phyloP scores from a whole-genome alignment of 2,888 invertebrate genomes.

The Lasius platythorax region DNA sequence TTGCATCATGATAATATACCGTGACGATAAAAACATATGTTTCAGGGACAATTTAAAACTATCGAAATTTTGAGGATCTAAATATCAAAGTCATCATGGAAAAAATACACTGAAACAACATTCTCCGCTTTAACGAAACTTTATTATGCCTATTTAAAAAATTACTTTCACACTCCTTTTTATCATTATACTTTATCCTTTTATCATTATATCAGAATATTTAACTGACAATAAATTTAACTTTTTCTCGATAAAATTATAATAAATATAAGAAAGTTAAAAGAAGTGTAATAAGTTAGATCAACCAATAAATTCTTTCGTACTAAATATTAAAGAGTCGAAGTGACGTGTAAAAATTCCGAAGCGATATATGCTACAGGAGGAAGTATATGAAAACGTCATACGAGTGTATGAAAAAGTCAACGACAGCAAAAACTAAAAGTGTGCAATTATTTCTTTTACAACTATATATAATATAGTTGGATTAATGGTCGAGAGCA shows the following conservation, averaged over 20 bases:
- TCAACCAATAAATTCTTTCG: neutral
- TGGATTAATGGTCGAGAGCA: neutral
- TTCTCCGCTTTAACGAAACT: neutral
- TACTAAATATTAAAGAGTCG: neutral
- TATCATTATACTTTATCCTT: neutral
- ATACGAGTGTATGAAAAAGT: neutral
- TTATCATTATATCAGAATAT: neutral
- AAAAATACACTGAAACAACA: neutral
- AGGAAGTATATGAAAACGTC: neutral
- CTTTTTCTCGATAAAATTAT: neutral
- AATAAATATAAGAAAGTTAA: neutral
- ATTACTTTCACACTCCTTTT: neutral
- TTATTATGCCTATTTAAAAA: neutral
- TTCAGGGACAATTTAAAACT: neutral
- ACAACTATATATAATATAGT: slow-evolving; percentile 10
- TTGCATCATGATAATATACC: neutral
- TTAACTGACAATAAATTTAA: neutral
- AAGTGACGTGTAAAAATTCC: neutral
- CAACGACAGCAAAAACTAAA: slow-evolving; percentile 23
- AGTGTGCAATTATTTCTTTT: neutral
- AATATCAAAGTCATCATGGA: neutral
- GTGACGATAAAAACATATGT: neutral
- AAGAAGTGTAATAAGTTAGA: neutral
- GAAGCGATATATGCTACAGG: neutral
- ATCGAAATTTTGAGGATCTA: neutral